Conservation (phyloP, 2,888 invertebrate genomes). For the Netelia inedita region DNA sequence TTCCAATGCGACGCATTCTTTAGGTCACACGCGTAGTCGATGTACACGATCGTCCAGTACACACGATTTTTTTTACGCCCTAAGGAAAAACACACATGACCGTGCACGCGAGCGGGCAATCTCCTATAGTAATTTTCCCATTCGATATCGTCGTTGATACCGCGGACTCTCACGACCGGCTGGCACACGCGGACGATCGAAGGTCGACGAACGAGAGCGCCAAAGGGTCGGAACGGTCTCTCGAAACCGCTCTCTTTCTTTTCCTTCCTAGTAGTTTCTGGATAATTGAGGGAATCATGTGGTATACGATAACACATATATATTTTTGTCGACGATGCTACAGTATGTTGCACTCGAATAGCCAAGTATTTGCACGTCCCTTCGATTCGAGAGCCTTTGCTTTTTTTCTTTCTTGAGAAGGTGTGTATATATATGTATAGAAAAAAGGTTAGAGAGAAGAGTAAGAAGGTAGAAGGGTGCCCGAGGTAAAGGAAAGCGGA, state of each 20-base stretch:
- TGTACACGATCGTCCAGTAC: conserved; percentile 12
- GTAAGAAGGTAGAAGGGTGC: conserved; percentile 57
- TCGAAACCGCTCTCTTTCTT: conserved; percentile 32
- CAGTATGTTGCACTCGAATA: conserved; percentile 32
- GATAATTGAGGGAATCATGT: conserved; percentile 59
- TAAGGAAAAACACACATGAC: background rate
- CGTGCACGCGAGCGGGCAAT: conserved; percentile 53
- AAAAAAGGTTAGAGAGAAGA: no score
- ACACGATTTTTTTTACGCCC: conserved; percentile 28
- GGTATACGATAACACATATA: conserved; percentile 24
- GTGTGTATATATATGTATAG: no score
- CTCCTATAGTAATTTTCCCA: conserved; percentile 56
- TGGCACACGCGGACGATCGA: conserved; percentile 29
- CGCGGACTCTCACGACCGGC: background rate
- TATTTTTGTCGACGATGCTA: conserved; percentile 22
- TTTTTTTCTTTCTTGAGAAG: conserved; percentile 5
- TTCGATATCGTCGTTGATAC: conserved; percentile 48
- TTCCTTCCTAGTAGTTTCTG: conserved; percentile 40
- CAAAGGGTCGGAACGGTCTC: conserved; percentile 44
- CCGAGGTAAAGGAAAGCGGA: conserved; percentile 71
- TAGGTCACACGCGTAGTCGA: conserved; percentile 18
- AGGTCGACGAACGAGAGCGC: conserved; percentile 59
- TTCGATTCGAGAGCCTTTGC: conserved; percentile 33
- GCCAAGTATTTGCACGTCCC: conserved; percentile 50
- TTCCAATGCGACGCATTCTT: conserved; percentile 12